These are phyloP conservation scores for Echiichthys vipera DNA, from an alignment of 2,797 vertebrate genomes.

Conservation along the genomic window DNA sequence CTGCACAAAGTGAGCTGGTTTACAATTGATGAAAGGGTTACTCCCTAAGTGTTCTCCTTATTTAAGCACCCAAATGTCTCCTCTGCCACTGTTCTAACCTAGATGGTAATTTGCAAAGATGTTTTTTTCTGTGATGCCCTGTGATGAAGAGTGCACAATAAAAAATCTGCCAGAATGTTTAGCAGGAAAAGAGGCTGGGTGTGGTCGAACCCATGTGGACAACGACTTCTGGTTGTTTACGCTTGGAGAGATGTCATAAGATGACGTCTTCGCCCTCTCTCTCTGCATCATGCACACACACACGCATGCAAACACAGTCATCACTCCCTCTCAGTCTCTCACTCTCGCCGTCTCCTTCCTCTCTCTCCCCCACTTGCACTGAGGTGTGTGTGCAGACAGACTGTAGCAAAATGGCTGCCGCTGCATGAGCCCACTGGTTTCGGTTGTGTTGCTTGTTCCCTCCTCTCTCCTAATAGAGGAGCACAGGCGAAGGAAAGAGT, in stretches of 20 bases:
- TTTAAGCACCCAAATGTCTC: constrained; percentile 24
- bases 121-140: background rate
- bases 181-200: constrained; percentile 35
- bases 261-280: constrained; percentile 43
- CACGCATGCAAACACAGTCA: constrained; percentile 17
- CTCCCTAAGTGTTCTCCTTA: background rate
- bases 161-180: constrained; percentile 6
- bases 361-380: constrained; percentile 40
- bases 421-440: constrained; percentile 64
- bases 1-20: constrained; percentile 2
- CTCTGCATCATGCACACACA: constrained; percentile 28
- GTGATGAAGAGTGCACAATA: background rate
- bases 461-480: constrained; percentile 19
- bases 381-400: constrained; percentile 76
- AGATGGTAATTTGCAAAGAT: background rate
- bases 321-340: constrained; percentile 24
- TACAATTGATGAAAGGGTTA: constrained; percentile 13
- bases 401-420: constrained; percentile 83
- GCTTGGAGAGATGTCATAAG: constrained; percentile 23
- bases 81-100: constrained; percentile 1
- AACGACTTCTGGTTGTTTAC: constrained; percentile 34
- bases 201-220: constrained; percentile 52
- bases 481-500: constrained; percentile 40
- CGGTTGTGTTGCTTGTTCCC: constrained; percentile 55
- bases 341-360: constrained; percentile 22